phyloP scores from a whole-genome alignment of 2,888 invertebrate genomes.

The Plutella xylostella region DNA sequence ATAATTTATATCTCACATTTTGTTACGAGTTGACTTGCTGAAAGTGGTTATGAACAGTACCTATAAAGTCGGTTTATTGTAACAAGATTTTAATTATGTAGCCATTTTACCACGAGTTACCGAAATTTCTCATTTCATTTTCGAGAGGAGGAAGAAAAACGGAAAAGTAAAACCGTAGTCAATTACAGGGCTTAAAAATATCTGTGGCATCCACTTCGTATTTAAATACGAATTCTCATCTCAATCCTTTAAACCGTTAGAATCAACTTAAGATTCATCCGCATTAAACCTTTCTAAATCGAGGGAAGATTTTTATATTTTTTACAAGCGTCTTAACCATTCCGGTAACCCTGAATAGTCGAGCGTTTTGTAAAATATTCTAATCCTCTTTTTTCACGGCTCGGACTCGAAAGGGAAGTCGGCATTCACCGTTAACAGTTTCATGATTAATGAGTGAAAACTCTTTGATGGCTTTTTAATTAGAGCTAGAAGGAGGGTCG shows the following conservation, averaged over 20 bases:
- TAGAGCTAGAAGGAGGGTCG: constrained; percentile 67
- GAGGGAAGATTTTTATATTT: constrained; percentile 35
- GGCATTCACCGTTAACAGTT: constrained; percentile 67
- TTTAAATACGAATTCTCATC: constrained; percentile 45
- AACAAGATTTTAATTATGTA: too few relatives aligned
- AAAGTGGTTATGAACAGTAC: too few relatives aligned
- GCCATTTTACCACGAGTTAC: too few relatives aligned
- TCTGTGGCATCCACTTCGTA: constrained; percentile 43
- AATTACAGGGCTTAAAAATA: constrained; percentile 60
- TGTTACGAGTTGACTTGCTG: too few relatives aligned
- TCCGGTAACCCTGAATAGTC: constrained; percentile 56
- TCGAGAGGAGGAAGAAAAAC: constrained; percentile 30
- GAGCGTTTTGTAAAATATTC: constrained; percentile 61
- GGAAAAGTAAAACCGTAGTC: constrained; percentile 38
- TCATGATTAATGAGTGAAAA: constrained; percentile 71
- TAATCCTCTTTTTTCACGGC: constrained; percentile 55
- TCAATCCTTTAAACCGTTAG: constrained; percentile 52
- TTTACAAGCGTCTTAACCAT: constrained; percentile 49
- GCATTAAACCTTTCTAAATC: constrained; percentile 51
- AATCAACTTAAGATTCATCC: constrained; percentile 57
- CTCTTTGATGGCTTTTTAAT: constrained; percentile 72
- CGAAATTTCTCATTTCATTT: too few relatives aligned
- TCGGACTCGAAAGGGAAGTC: constrained; percentile 50
- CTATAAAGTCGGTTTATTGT: too few relatives aligned
- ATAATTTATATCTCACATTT: too few relatives aligned